Percentiles rank a stretch among this genome's conserved stretches.
Evolutionary conservation across 1,140 invertebrate species (phyloP).

Genomic region (Drosophila busckii): DNA sequence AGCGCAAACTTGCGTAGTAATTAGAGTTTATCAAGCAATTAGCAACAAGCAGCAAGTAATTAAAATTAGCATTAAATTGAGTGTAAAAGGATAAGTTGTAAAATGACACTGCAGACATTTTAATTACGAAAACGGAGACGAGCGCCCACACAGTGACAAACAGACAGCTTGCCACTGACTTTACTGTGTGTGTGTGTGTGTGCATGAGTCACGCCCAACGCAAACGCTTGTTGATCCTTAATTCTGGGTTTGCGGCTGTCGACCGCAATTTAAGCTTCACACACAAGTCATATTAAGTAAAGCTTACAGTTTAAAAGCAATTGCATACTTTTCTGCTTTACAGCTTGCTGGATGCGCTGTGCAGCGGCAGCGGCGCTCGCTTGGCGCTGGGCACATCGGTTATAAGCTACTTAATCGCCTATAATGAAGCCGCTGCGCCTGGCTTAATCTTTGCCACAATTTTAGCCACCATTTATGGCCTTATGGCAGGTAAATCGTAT

Average conservation of each 20-base stretch:
- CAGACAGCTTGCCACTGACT: constrained; percentile 4
- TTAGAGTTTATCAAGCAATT: too few species aligned
- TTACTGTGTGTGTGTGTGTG: constrained; percentile 5
- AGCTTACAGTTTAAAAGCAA: constrained; percentile 38
- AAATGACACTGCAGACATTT: background rate
- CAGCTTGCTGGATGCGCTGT: constrained; percentile 63
- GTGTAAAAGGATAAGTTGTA: too few species aligned
- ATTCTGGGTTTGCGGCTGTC: background rate
- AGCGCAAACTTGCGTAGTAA: too few species aligned
- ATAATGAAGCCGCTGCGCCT: constrained; percentile 68
- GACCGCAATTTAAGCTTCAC: too few species aligned
- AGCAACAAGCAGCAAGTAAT: too few species aligned
- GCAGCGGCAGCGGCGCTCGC: constrained; percentile 67
- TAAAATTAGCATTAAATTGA: too few species aligned
- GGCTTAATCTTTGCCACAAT: constrained; percentile 57
- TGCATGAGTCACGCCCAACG: too few species aligned
- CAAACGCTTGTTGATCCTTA: too few species aligned
- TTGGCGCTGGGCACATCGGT: constrained; percentile 66
- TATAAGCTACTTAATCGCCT: constrained; percentile 63
- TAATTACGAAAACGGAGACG: background rate
- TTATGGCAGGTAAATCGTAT: constrained; percentile 54
- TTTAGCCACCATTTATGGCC: constrained; percentile 58
- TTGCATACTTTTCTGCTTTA: constrained; percentile 11
- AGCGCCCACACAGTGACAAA: too few species aligned
- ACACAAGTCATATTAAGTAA: too few species aligned